Evolutionary conservation across 2,888 invertebrate genomes (phyloP).

Genomic region (Volucella inanis): DNA sequence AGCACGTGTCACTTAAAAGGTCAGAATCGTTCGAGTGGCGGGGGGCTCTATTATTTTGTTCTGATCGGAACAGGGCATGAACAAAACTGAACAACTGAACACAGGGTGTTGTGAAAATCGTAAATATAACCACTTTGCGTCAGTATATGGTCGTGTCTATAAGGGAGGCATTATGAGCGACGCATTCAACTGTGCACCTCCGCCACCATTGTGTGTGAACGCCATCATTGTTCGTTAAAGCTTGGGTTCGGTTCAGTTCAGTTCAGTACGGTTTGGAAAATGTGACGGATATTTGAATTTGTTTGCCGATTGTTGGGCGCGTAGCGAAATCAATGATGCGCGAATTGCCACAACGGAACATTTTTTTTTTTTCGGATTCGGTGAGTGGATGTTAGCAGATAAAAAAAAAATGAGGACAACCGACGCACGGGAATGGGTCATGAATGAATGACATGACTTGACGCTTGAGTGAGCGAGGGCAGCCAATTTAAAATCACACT

Average conservation of each 20-base stretch:
- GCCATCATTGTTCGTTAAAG: conserved; percentile 60
- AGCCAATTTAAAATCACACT: conserved; percentile 74
- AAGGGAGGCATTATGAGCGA: conserved; percentile 59
- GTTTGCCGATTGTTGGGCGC: conserved; percentile 70
- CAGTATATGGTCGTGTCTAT: conserved; percentile 12
- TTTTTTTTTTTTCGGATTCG: conserved; percentile 51
- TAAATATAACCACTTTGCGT: conserved; percentile 56
- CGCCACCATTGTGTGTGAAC: conserved; percentile 72
- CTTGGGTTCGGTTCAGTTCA: conserved; percentile 33
- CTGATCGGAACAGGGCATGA: conserved; percentile 29
- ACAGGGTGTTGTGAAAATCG: conserved; percentile 72
- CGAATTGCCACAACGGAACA: conserved; percentile 69
- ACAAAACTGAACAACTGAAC: not conserved
- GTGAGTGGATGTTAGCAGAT: conserved; percentile 57
- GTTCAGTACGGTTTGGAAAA: conserved; percentile 24
- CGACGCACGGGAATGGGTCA: conserved; percentile 41
- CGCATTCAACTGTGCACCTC: conserved; percentile 74
- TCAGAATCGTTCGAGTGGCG: conserved; percentile 31
- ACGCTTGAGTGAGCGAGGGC: conserved; percentile 72
- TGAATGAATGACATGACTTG: conserved; percentile 74
- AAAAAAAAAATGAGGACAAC: conserved; percentile 52
- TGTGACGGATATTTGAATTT: conserved; percentile 74
- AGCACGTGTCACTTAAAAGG: conserved; percentile 72
- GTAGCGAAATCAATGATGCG: conserved; percentile 75
- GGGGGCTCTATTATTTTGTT: conserved; percentile 50